Conservation (phyloP, 2,797 vertebrate species). For the Saxicola maurus region DNA sequence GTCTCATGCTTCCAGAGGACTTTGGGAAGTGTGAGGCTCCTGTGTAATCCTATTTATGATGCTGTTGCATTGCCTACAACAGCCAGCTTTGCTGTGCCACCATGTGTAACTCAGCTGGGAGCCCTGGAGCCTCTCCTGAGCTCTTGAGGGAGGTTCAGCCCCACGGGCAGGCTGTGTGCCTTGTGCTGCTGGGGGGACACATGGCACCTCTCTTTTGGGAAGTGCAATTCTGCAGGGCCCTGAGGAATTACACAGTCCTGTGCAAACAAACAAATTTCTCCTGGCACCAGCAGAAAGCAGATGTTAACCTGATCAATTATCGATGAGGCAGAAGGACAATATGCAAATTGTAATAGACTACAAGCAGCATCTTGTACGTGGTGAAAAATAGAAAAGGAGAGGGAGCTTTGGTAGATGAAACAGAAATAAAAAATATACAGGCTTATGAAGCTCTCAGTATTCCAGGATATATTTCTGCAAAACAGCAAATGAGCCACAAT, state of each 20-base stretch:
- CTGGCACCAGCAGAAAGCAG: constrained; percentile 41
- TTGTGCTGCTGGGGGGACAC: accelerated
- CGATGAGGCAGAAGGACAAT: constrained; percentile 50
- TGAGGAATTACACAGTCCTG: not conserved
- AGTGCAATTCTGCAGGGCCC: not conserved
- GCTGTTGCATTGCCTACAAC: not conserved
- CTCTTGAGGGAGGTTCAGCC: not conserved
- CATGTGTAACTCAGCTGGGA: not conserved
- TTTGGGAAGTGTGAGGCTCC: not conserved
- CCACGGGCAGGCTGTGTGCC: accelerated
- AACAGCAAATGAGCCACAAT: constrained; percentile 40
- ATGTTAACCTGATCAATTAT: constrained; percentile 55
- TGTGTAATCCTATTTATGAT: not conserved
- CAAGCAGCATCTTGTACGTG: constrained; percentile 10
- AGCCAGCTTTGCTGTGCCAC: not conserved
- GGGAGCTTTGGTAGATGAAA: not conserved
- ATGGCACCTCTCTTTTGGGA: not conserved
- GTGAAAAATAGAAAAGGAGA: constrained; percentile 20
- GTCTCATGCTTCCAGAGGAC: not conserved
- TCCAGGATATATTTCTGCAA: constrained; percentile 31
- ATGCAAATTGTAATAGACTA: constrained; percentile 38
- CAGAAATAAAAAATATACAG: not conserved
- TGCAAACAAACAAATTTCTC: not conserved
- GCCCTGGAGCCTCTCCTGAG: not conserved
- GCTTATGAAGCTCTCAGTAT: not conserved